Evolutionary conservation across 1,140 invertebrate genomes (phyloP), one percentile per base, ranked within the genome.

Genomic region (Hestina assimilis): DNA sequence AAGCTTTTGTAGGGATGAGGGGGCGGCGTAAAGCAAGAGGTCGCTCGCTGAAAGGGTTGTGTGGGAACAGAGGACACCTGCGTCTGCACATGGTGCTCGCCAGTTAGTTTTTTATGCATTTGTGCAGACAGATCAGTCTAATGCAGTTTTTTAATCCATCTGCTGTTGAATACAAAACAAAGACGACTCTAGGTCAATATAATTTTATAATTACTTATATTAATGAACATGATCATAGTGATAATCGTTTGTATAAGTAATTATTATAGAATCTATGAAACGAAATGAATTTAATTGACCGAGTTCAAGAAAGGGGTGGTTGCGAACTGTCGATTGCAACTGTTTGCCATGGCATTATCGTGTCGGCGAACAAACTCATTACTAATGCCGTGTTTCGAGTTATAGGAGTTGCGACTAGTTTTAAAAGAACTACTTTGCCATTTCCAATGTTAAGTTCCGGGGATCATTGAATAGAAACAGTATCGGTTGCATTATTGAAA

Each of bases 61-160:
- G 84, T 86, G 84, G 83, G 84, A 86, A 86, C 81, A 67, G 69
- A 79, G 81, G 84, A 83, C 84, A 88, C 84, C 84, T 88, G 84
- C 84, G 79, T 69, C 74, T 85, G 79, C 84, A 88, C 80, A 86
- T 88, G 85, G 75, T 83, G 83, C 78, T 81, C 75, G 72, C 66
- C 72, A 74, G 58, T 75, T 51, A 60, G 69, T 86, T 88, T 87
- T 87, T 88, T 88, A 75, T 80, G 65, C 79, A 77, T 85, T 83
- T 74, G 79, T 73, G 80, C 70, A 83, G 76, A 77, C 75, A 81
- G 74, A 81, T 80, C 77, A 69, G 68, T 75, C 69, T 72, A 79
- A 83, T 83, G 81, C 85, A 85, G 85, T 88, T 83, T 83, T 84
- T 86, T 82, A 82, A 33, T 53, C 68, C 70, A 72, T 80, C 67